Base-by-base conservation (phyloP, 2,113 vertebrate species). In the Casuarius casuarius region DNA sequence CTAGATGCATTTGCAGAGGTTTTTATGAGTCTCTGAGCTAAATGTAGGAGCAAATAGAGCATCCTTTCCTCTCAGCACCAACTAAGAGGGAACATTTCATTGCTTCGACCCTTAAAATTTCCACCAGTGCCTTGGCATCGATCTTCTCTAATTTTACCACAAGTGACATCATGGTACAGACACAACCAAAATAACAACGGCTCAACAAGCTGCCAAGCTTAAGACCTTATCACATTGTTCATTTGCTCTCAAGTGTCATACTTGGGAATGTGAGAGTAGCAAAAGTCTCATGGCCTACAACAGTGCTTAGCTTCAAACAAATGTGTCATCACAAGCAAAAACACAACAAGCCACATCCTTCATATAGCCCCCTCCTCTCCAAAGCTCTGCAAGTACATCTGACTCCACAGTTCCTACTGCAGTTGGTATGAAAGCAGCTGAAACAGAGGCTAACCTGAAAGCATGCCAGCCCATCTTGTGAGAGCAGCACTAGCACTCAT, bases 31-130 rank as follows among this genome's bases (percentile, higher is more conserved):
- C 54, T 56, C 54, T 56, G 17, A n/a, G 59, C 44, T 35, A 85
- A 33, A 72, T 48, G 73, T 84, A 68, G 54, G 48, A 84, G 62
- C 58, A 90, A 82, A 52, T 31, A 88, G 56, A 31, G 21, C 66
- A 85, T 88, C 31, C 20, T 51, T 77, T 86, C 46, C 79, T 70
- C 49, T 84, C 23, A 29, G 70, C 56, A 54, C 25, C 59, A 35
- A 38, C 31, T 33, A 7, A 72, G n/a, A 52, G 79, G 54, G 79
- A 29, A 68, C 46, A 89, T 93, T 90, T 89, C 90, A 96, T 96
- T 97, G 92, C 85, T 81, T 87, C 78, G 85, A 93, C 90, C 88
- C 78, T 95, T 97, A 84, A 44, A 44, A 38, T 48, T 91, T 89
- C 94, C 92, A 92, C 48, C 79, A 94, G 21, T 89, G 92, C 66